Base-by-base conservation (phyloP, 2,797 vertebrate genomes). In the Tapirus indicus region DNA sequence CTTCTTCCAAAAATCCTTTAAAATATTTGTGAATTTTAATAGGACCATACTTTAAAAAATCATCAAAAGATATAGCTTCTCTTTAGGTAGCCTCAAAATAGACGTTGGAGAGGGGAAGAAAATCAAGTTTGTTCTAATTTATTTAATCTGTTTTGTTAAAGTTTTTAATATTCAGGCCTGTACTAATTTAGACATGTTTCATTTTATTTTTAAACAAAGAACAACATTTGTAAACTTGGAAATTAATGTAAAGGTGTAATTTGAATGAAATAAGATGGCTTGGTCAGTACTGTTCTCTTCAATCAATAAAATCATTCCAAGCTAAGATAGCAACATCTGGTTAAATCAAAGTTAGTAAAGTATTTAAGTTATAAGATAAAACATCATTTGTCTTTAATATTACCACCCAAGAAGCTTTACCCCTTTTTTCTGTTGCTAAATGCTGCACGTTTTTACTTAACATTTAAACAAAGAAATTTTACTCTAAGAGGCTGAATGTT, bases 1-100 rank as follows among this genome's bases (percentile, higher is more conserved):
- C 10, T 56, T 94, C 20, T 89, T 23, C 11, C 35, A 14, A 20
- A 85, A 82, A 80, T 47, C 52, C 38, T 94, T 94, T 92, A 62
- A 52, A 89, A 87, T 92, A 68, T 29, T 86, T 92, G 49, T 66
- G 75, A 90, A 83, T 92, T 94, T 90, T 78, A 94, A 83, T 68
- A 86, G 38, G 56, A 77, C 7, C n/a, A 47, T n/a, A 66, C 29
- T 88, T 93, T 21, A 8, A 72, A 83, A 62, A 89, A 80, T 71
- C 4, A n/a, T 72, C 32, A 68, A 86, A 89, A 86, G 29, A 71
- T 71, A 56, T 0, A 95, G 20, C 6, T 11, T 85, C 16, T 74
- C 82, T 58, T 83, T 90, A 58, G 52, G 16, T 79, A 52, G 29
- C 44, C 17, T 41, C 47, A 74, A 62, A 93, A 56, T 44, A 74